Evolutionary conservation across 1,140 invertebrate genomes (phyloP), one percentile per base, ranked within the genome.

Genomic region (Tribolium madens): DNA sequence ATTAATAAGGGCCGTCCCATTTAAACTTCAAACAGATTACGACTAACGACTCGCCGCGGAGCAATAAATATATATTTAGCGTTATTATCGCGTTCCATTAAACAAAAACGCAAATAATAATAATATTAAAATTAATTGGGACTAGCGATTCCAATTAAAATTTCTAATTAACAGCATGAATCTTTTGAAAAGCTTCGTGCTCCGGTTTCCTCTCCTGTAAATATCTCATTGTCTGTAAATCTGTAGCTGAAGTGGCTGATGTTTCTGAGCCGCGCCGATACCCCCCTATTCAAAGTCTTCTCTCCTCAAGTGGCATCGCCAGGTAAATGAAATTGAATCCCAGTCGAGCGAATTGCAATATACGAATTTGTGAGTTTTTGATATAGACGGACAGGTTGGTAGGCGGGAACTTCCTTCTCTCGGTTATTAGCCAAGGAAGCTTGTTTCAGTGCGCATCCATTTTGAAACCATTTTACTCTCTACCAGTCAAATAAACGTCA

Each of bases 401-500:
- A 18, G 36, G 68, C 18, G 47, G 64, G 13, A 69, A 33, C 6
- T 42, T 69, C 31, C 31, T 42, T 12, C 21, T 0, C 36, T 18
- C 15, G 26, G 36, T 42, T 71, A 71, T 74, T 74, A 74, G 50
- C 50, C 72, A 74, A 69, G 46, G 73, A 75, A 52, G 14, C 60
- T 75, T 68, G 42, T 53, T 46, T 64, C 36, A 68, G 46, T 36
- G 42, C 17, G 42, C 70, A 77, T 73, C 76, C 76, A 77, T 77
- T 77, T 77, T 60, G 31, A 76, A 76, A 76, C 73, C 60, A 18
- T 50, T 75, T 64, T 15, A 75, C 47, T 68, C 50, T 73, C 52
- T 53, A 64, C 42, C 48, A 76, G 68, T 77, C 70, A 72, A 77
- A 77, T 77, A 77, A 77, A 77, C 64, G 76, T 77, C 76, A 77